Evolutionary conservation across 2,113 vertebrate species (phyloP).

Genomic region (Melanocharis versteri): DNA sequence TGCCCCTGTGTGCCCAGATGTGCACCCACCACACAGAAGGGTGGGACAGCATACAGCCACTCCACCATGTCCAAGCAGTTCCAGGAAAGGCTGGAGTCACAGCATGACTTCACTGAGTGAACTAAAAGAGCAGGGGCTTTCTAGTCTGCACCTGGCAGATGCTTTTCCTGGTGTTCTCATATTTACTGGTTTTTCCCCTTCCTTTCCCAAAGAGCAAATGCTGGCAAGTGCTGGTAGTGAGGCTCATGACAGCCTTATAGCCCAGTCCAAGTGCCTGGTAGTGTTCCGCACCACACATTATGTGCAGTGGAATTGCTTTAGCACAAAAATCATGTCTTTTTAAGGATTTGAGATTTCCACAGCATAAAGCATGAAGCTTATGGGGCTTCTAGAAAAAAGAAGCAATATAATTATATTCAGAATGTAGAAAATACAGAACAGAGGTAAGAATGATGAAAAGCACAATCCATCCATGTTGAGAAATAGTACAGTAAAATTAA

Average conservation of each 20-base stretch:
- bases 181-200: background rate
- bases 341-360: background rate
- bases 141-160: background rate
- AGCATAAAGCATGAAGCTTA: background rate
- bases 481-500: background rate
- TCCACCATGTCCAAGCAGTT: background rate
- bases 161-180: background rate
- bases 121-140: background rate
- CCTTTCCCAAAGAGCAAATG: background rate
- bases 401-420: background rate
- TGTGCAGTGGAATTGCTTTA: background rate
- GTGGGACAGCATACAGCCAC: accelerated
- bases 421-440: background rate
- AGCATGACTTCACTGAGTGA: background rate
- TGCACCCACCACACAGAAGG: background rate
- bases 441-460: background rate
- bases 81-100: background rate
- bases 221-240: background rate
- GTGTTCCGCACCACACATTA: accelerated
- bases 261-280: background rate
- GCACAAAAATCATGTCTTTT: background rate
- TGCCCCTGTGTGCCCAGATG: no score
- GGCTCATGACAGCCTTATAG: background rate
- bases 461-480: background rate
- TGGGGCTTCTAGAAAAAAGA: background rate